phyloP scores from a whole-genome alignment of 2,797 vertebrate species.

The Trachurus trachurus region DNA sequence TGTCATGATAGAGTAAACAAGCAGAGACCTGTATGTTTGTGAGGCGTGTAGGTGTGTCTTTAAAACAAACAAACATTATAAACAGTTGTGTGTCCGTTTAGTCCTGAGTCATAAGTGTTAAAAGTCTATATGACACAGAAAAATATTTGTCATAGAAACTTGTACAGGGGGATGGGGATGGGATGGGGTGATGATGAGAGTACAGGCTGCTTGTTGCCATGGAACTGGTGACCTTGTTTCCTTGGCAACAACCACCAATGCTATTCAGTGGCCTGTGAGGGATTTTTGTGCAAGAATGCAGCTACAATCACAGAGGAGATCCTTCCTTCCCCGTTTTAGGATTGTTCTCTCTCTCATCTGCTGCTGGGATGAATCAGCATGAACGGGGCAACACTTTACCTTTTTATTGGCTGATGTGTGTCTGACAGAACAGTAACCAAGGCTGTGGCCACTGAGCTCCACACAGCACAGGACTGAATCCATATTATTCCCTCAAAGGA shows the following conservation, averaged over 20 bases:
- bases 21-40: background rate
- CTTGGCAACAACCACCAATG: conserved; percentile 78
- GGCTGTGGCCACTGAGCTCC: background rate
- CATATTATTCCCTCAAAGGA: background rate
- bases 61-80: too few relatives aligned
- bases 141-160: conserved; percentile 44
- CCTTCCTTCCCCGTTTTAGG: background rate
- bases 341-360: background rate
- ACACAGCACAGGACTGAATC: background rate
- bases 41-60: too few relatives aligned
- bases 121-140: conserved; percentile 8
- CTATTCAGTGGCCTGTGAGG: conserved; percentile 42
- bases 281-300: conserved; percentile 50
- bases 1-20: background rate
- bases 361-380: background rate
- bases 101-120: background rate
- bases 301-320: conserved; percentile 6
- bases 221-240: conserved; percentile 82
- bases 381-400: background rate
- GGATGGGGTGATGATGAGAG: conserved; percentile 36
- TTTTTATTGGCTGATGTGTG: background rate
- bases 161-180: background rate
- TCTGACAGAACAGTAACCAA: background rate
- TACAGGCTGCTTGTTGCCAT: conserved; percentile 79
- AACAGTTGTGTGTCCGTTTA: background rate